These are phyloP conservation scores for Glossosoma conforme DNA, from an alignment of 1,140 invertebrate species.

Conservation along the genomic window DNA sequence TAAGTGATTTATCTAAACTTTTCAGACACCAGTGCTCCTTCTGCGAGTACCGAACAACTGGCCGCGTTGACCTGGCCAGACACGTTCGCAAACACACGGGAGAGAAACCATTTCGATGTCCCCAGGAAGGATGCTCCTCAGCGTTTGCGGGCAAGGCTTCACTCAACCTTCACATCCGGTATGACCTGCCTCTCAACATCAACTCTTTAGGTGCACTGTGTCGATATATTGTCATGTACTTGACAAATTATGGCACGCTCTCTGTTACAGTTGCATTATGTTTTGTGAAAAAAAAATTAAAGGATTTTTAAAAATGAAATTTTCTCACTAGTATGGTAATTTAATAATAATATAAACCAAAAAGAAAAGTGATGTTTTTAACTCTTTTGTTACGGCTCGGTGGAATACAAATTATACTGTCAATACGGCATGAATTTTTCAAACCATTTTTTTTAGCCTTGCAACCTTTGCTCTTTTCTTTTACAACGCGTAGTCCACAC, in stretches of 20 bases:
- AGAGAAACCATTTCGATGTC: constrained; percentile 26
- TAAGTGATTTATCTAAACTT: background rate
- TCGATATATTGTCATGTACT: too few relatives aligned
- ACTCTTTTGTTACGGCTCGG: background rate
- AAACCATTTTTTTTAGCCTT: too few relatives aligned
- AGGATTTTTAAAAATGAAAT: too few relatives aligned
- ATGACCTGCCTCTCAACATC: too few relatives aligned
- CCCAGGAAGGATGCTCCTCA: constrained; percentile 22
- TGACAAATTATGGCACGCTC: too few relatives aligned
- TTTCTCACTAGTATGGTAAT: background rate
- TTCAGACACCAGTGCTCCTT: constrained; percentile 28
- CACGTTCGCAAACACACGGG: constrained; percentile 29
- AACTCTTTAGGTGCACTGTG: too few relatives aligned
- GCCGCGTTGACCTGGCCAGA: constrained; percentile 18
- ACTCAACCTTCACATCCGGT: constrained; percentile 22
- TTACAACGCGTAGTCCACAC: too few relatives aligned
- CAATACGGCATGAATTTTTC: background rate
- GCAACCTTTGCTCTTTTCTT: too few relatives aligned
- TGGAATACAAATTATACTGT: background rate
- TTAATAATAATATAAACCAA: background rate
- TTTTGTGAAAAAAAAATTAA: too few relatives aligned
- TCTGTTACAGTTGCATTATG: too few relatives aligned
- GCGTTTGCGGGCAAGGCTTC: constrained; percentile 25
- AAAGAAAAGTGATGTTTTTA: background rate
- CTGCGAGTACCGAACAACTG: constrained; percentile 28